Evolutionary conservation across 2,113 vertebrate species (phyloP), one percentile per base, ranked within the genome.

Genomic region (Poeciliopsis retropinna): DNA sequence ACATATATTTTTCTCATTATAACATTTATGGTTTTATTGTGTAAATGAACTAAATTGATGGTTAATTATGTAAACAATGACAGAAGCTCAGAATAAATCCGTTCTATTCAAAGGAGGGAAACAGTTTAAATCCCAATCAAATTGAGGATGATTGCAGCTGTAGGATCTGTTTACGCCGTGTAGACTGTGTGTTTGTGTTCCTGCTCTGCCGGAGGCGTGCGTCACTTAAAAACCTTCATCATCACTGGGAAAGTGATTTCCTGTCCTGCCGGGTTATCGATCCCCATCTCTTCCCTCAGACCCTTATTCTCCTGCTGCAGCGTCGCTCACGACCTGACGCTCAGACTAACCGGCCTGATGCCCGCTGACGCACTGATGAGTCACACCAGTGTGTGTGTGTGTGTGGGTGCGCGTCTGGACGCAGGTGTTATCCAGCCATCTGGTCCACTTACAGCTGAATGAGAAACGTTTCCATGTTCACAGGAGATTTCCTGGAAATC

Each of bases 291-390:
- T 84, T 64, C 57, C 62, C 63, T 68, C 37, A 13, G 17, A 57
- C 67, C 57, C 71, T 87, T 79, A 90, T 89, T 84, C 22, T 71
- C 63, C 60, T 22, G 54, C 63, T 57, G 32, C 61, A 39, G 70
- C 69, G 7, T 80, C 80, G 68, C 83, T 86, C 91, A 92, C 74
- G 64, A 30, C 29, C 83, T 76, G 67, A 60, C 64, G 15, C 17
- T 72, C 17, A 72, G 61, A 37, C 30, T 69, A 66, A 71, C 65
- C 47, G 11, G 37, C 32, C 6, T 31, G 13, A 22, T 41, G 67
- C 29, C 9, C 66, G 75, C 81, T 85, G 89, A 92, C 61, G 72
- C 63, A n/a, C 57, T 30, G 63, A 78, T 86, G 86, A 92, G 73
- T 86, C 88, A 88, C 70, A 67, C 15, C 32, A 5, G 51, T 28